Conservation (phyloP, 2,888 invertebrate genomes). For the Agrotis puta region DNA sequence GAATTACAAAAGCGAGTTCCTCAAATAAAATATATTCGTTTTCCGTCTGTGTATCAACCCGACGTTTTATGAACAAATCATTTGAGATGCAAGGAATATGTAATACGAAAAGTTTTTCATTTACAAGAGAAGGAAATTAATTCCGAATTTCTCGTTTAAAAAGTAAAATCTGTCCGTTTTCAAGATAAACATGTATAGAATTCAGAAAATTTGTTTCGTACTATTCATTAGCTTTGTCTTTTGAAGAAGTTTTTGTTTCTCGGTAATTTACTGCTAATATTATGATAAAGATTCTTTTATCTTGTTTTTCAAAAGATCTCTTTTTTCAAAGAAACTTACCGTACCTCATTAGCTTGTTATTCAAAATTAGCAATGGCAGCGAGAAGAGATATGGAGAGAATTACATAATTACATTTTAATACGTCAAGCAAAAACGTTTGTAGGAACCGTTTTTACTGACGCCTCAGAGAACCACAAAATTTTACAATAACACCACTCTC, state of each 20-base stretch:
- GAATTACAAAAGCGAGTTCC: constrained; percentile 15
- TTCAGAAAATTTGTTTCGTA: neutral
- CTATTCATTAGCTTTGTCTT: constrained; percentile 30
- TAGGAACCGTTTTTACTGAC: no score
- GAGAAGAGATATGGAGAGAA: no score
- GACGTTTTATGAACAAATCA: constrained; percentile 44
- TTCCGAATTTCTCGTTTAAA: constrained; percentile 29
- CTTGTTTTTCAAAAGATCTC: neutral
- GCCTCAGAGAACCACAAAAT: no score
- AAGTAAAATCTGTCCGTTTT: constrained; percentile 14
- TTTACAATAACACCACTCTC: neutral
- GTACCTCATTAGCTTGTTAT: neutral
- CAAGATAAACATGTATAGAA: constrained; percentile 14
- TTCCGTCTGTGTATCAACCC: constrained; percentile 6
- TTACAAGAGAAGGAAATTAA: constrained; percentile 32
- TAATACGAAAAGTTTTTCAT: constrained; percentile 51
- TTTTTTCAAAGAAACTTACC: neutral
- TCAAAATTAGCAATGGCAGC: neutral
- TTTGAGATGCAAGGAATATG: constrained; percentile 41
- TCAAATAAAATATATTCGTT: constrained; percentile 10
- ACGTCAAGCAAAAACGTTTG: no score
- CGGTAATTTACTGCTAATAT: constrained; percentile 12
- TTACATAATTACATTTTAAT: no score
- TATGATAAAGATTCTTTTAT: constrained; percentile 2
- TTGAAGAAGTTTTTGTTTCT: constrained; percentile 12